Conservation (phyloP, 2,113 vertebrate species). For the Gasterosteus nipponicus region DNA sequence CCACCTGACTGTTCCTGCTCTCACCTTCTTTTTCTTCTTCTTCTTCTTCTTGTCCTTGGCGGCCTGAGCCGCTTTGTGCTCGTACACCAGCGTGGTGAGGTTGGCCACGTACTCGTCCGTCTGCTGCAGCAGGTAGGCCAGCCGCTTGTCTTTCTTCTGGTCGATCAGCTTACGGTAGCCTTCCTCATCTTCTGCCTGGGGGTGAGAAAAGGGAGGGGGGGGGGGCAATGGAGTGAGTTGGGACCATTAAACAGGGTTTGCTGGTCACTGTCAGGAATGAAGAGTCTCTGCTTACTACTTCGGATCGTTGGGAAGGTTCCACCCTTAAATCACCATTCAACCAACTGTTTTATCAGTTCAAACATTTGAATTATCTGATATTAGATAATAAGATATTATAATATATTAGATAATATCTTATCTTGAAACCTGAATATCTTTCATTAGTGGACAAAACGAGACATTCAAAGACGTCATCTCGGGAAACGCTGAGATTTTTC, state of each 20-base stretch:
- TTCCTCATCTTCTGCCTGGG: constrained; percentile 97
- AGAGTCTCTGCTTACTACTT: background rate
- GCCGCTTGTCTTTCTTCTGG: constrained; percentile 97
- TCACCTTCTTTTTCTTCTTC: constrained; percentile 90
- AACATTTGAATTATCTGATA: background rate
- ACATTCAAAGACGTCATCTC: background rate
- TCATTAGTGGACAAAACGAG: background rate
- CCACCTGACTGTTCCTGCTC: background rate
- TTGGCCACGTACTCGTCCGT: constrained; percentile 98
- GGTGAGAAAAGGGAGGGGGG: background rate
- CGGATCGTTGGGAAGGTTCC: too few species aligned
- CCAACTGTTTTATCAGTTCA: background rate
- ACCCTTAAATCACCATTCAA: background rate
- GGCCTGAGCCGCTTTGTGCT: constrained; percentile 97
- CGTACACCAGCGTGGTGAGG: constrained; percentile 95
- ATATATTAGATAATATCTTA: too few species aligned
- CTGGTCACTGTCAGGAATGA: background rate
- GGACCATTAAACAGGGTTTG: background rate
- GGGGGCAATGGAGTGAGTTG: background rate
- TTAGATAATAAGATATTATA: background rate
- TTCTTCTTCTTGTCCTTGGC: constrained; percentile 97
- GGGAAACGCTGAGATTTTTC: background rate
- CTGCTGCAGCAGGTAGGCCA: constrained; percentile 96
- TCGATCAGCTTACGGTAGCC: constrained; percentile 97
- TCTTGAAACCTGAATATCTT: background rate